These are phyloP conservation scores for Tautogolabrus adspersus DNA, from an alignment of 2,113 vertebrate genomes.

Conservation along the genomic window DNA sequence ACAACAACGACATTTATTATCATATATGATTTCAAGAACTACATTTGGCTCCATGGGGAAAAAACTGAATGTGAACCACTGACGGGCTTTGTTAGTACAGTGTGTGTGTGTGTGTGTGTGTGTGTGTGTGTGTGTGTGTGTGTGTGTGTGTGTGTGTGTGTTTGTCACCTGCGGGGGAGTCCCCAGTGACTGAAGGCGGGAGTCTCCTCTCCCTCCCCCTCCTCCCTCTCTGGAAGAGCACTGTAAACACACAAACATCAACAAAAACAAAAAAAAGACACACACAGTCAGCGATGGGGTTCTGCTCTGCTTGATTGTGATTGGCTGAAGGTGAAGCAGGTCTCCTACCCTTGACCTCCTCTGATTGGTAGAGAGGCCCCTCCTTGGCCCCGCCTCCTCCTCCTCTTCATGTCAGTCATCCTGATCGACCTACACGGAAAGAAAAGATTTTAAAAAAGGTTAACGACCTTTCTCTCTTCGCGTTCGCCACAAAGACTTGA, in stretches of 20 bases:
- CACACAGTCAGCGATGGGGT: neutral
- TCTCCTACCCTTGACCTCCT: slow-evolving; percentile 69
- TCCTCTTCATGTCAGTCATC: slow-evolving; percentile 32
- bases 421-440: slow-evolving; percentile 62
- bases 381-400: slow-evolving; percentile 74
- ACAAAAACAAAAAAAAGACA: neutral
- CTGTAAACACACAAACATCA: slow-evolving; percentile 79
- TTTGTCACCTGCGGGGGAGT: slow-evolving; percentile 87
- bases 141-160: neutral
- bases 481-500: no score
- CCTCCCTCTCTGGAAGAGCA: slow-evolving; percentile 93
- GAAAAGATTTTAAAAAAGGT: neutral
- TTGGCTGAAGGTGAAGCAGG: neutral
- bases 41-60: no score
- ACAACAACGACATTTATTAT: neutral
- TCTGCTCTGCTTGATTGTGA: neutral
- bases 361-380: slow-evolving; percentile 55
- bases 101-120: no score
- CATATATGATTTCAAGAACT: neutral
- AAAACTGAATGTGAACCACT: no score
- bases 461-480: neutral
- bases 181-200: slow-evolving; percentile 97
- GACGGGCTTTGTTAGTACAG: no score
- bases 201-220: slow-evolving; percentile 97
- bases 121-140: no score